Evolutionary conservation across 2,888 invertebrate species (phyloP), one percentile per base, ranked within the genome.

Genomic region (Serripes groenlandicus): DNA sequence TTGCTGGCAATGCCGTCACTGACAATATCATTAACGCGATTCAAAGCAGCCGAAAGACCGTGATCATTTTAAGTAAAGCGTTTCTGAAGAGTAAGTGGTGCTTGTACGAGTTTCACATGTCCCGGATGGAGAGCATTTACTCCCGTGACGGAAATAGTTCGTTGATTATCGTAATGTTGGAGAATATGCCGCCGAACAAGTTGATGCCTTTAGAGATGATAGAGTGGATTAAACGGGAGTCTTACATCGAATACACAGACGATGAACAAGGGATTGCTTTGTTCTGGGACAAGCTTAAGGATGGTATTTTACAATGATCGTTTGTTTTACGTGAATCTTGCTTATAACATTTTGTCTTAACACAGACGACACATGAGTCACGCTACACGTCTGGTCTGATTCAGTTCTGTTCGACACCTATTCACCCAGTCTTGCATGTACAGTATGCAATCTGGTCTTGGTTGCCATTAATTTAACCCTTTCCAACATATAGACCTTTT

Each of bases 31-130:
- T 60, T 18, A 21, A 30, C 26, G 60, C 60, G 15, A 60, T 60
- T 26, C 60, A 60, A 28, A 60, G 30, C 18, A 60, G 60, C 11
- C 7, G 32, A 18, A 60, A 60, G 32, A 60, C 60, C 11, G 15
- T 60, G 26, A 30, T 60, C 1, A 26, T 60, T 7, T 21, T 60
- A 18, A 30, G 15, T 1, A 28, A 60, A 32, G 30, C 18, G 5
- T 60, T 26, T 21, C 11, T 60, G 30, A 60, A 60, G 30, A 5
- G 60, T 9, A 28, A 28, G 32, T 60, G 60, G 60, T 60, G 60
- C 21, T 75, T 88, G 71, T 89, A 87, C 62, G 91, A 91, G 76
- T 86, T 90, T 26, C 75, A 87, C 30, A 87, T 87, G 76, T 88
- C 90, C 1, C 52, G 81, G 23, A 82, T 86, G 86, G 88, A 88